Conservation (phyloP, 2,888 invertebrate species). For the Cistogaster globosa region DNA sequence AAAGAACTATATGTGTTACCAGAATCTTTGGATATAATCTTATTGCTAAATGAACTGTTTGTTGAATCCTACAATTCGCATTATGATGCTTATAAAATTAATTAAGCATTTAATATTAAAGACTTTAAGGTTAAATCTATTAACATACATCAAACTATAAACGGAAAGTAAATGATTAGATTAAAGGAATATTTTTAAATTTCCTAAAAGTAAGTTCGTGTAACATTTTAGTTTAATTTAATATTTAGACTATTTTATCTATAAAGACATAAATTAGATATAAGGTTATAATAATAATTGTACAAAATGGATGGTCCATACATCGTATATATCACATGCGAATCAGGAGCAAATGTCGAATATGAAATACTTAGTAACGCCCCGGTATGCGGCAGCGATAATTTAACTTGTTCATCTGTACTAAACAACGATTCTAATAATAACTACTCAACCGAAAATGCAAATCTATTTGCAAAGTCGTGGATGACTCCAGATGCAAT, state of each 20-base stretch:
- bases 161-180: slow-evolving; percentile 12
- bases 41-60: neutral
- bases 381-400: neutral
- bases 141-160: slow-evolving; percentile 19
- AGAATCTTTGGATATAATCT: slow-evolving; percentile 8
- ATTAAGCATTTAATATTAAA: slow-evolving; percentile 18
- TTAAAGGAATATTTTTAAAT: slow-evolving; percentile 3
- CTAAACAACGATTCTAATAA: neutral
- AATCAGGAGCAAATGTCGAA: neutral
- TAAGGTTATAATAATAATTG: neutral
- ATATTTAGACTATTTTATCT: neutral
- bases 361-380: neutral
- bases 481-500: slow-evolving; percentile 19
- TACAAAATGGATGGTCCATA: neutral
- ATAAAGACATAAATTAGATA: too few relatives aligned
- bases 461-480: neutral
- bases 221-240: neutral
- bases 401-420: neutral
- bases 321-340: neutral
- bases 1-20: neutral
- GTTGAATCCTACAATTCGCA: slow-evolving; percentile 2
- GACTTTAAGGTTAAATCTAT: slow-evolving; percentile 12
- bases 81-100: slow-evolving; percentile 29
- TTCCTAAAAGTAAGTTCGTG: neutral
- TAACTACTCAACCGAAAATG: neutral